A percentile compares a stretch with the other conserved stretches of the same genome.
Evolutionary conservation across 2,797 vertebrate species (phyloP).

Genomic region (Sparidentex hasta): DNA sequence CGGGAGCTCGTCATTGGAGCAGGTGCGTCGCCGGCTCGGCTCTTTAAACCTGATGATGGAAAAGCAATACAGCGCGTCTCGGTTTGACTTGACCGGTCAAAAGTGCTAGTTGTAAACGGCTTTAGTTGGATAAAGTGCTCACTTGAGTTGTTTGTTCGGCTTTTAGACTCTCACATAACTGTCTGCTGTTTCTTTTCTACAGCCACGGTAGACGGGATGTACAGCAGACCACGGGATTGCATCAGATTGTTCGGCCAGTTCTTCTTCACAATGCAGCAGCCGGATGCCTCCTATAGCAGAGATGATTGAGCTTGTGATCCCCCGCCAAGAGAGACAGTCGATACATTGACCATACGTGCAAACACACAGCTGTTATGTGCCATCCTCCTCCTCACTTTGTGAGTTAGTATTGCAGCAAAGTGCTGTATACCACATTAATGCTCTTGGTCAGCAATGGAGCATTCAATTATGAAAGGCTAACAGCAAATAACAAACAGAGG

Average conservation of each 20-base stretch:
- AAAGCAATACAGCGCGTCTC: no score
- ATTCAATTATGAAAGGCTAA: constrained; percentile 54
- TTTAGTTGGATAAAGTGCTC: neutral
- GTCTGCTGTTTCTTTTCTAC: neutral
- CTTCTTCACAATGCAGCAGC: neutral
- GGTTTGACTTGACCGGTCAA: no score
- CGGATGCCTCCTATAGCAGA: constrained; percentile 8
- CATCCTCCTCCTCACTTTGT: constrained; percentile 19
- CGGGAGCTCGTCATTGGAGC: no score
- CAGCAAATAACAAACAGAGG: constrained; percentile 22
- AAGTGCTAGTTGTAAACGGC: no score
- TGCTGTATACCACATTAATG: constrained; percentile 51
- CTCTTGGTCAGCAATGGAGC: constrained; percentile 27
- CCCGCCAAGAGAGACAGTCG: constrained; percentile 23
- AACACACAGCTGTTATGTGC: constrained; percentile 23
- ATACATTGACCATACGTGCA: constrained; percentile 26
- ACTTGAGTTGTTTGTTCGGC: neutral
- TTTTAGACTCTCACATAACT: neutral
- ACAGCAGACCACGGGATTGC: neutral
- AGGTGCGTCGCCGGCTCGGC: no score
- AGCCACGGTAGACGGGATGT: neutral
- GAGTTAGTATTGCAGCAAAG: constrained; percentile 54
- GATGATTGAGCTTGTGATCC: constrained; percentile 8
- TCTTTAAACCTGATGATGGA: no score
- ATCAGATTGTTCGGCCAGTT: constrained; percentile 4